Base-by-base conservation (phyloP, 2,888 invertebrate species). In the Anthophora plumipes region DNA sequence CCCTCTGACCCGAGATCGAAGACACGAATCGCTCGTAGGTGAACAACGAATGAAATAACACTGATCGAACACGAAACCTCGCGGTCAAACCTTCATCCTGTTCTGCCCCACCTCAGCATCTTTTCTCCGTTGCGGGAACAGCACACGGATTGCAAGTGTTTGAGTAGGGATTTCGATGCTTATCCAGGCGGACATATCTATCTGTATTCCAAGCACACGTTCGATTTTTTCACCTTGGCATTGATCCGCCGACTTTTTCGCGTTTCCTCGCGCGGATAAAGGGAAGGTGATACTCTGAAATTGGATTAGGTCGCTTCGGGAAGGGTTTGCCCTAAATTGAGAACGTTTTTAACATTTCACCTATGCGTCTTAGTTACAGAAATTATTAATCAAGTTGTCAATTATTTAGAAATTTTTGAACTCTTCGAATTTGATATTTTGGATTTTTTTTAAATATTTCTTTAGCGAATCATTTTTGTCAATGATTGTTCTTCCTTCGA, bases 41-140 rank as follows among this genome's bases (percentile, higher is more conserved):
- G 74, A 46, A 52, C 72, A 72, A 39, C 78, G 86, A 86, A 67
- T 77, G 74, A 83, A 86, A 85, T 74, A 78, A 71, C 66, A 86
- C 86, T 86, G 86, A 76, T 70, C 37, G 87, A 52, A 76, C 77
- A 80, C 71, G 83, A 85, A 77, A 77, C 52, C 66, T 59, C 55
- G 61, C 52, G 84, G 80, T 77, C 72, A 71, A 83, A 87, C 70
- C 46, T 59, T 57, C 64, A 48, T 68, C 77, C 59, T 54, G 74
- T 75, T 70, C 31, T 31, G 72, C 83, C 86, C 86, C 87, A 83
- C 87, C 68, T 69, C 80, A 69, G 60, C 39, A 25, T 81, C 68
- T 68, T 61, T 71, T 67, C 71, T 17, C 41, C 57, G 61, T n/a
- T 63, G 37, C 20, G 57, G 55, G 43, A 41, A 55, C 37, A 68